These are phyloP conservation scores for Peromyscus leucopus DNA, from an alignment of 2,113 vertebrate species.

Conservation along the genomic window DNA sequence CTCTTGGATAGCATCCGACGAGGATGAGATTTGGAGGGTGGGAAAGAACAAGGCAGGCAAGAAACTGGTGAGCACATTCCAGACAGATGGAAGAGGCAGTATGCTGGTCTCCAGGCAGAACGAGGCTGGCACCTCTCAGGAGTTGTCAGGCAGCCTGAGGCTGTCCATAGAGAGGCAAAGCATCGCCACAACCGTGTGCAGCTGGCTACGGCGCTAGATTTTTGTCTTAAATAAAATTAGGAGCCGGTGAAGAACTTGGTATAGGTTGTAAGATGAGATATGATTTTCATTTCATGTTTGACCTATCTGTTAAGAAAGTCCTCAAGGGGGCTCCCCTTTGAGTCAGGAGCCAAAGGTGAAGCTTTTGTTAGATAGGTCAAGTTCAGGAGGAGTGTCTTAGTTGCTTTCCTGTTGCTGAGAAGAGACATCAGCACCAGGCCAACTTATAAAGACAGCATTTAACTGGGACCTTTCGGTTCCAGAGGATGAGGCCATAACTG, in stretches of 20 bases:
- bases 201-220: neutral
- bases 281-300: neutral
- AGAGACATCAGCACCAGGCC: neutral
- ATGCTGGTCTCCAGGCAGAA: neutral
- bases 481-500: neutral
- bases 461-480: too few species aligned
- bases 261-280: neutral
- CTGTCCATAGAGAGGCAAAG: neutral
- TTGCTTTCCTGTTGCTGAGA: neutral
- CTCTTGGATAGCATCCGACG: neutral
- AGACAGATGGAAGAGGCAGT: neutral
- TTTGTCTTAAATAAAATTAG: conserved; percentile 41
- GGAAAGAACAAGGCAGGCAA: conserved; percentile 7
- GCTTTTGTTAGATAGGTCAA: neutral
- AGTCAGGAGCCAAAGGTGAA: neutral
- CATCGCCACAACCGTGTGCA: neutral
- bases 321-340: neutral
- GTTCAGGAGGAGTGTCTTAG: neutral
- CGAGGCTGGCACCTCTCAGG: neutral
- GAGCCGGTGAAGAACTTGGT: neutral
- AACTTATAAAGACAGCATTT: neutral
- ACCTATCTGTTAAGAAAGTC: neutral
- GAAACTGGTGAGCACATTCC: neutral
- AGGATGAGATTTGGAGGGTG: conserved; percentile 25
- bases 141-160: conserved; percentile 6